Evolutionary conservation across 2,888 invertebrate species (phyloP).

Genomic region (Stenolophus ochropezus): DNA sequence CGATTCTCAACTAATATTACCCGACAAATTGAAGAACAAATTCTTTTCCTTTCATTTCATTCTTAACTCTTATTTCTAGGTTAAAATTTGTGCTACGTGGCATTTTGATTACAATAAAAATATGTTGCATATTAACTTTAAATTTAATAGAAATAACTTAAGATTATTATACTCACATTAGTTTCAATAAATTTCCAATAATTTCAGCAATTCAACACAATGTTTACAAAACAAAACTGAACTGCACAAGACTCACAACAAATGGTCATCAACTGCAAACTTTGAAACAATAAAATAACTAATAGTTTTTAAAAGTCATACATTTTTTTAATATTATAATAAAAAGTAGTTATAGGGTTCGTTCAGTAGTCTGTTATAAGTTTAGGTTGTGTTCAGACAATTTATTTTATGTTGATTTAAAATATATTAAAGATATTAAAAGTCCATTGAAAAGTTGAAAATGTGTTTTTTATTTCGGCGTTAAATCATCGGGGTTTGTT

Average conservation of each 20-base stretch:
- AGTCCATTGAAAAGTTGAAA: too few relatives aligned
- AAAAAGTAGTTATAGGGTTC: too few relatives aligned
- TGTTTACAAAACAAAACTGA: not conserved
- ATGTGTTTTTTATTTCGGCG: not conserved
- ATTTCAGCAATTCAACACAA: not conserved
- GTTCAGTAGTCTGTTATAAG: too few relatives aligned
- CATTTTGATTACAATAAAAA: too few relatives aligned
- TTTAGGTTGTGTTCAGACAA: too few relatives aligned
- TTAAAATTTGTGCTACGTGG: too few relatives aligned
- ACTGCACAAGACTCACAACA: not conserved
- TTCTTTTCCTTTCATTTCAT: not conserved
- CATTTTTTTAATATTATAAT: not conserved
- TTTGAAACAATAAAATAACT: not conserved
- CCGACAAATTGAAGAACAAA: not conserved
- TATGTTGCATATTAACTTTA: not conserved
- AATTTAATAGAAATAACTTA: not conserved
- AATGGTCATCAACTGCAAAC: not conserved
- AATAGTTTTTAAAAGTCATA: not conserved
- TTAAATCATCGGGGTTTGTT: not conserved
- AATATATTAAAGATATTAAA: too few relatives aligned
- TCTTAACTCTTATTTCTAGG: not conserved
- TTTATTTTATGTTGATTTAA: too few relatives aligned
- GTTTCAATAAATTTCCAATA: not conserved
- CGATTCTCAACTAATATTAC: not conserved
- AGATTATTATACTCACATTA: not conserved